Percentiles rank a stretch among this genome's conserved stretches.
These are phyloP conservation scores for Chrysemys picta DNA, from an alignment of 2,113 vertebrate genomes.

Conservation along the genomic window DNA sequence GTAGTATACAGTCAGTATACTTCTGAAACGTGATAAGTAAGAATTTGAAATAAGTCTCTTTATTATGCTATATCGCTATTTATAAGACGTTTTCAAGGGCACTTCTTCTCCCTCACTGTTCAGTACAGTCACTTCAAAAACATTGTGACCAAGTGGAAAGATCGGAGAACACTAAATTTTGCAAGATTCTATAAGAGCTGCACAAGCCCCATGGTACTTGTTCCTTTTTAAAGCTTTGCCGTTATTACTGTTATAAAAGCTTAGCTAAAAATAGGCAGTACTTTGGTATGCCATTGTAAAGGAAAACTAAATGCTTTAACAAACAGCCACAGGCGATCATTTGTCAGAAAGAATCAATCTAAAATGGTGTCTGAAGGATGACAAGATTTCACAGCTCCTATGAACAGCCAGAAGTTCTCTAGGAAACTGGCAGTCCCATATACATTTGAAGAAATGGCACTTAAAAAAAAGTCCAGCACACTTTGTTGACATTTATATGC, in stretches of 20 bases:
- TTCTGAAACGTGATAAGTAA: background rate
- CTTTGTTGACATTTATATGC: background rate
- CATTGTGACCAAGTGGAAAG: background rate
- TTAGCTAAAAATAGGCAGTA: background rate
- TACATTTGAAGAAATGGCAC: background rate
- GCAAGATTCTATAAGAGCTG: background rate
- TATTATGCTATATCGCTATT: background rate
- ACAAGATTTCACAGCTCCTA: background rate
- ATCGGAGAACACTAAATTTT: background rate
- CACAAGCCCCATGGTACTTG: background rate
- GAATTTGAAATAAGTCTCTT: fast-evolving
- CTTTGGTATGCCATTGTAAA: background rate
- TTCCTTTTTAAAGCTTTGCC: background rate
- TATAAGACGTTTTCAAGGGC: background rate
- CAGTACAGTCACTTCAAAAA: background rate
- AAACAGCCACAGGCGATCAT: background rate
- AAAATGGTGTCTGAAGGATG: background rate
- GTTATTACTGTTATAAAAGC: background rate
- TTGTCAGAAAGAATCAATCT: constrained; percentile 23
- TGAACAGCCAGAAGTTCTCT: background rate
- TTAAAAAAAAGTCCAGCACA: background rate
- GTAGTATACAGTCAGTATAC: fast-evolving
- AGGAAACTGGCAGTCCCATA: background rate
- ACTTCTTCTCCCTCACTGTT: fast-evolving
- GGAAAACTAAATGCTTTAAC: background rate